Evolutionary conservation across 2,888 invertebrate genomes (phyloP).

Genomic region (Drosophila longiperda): DNA sequence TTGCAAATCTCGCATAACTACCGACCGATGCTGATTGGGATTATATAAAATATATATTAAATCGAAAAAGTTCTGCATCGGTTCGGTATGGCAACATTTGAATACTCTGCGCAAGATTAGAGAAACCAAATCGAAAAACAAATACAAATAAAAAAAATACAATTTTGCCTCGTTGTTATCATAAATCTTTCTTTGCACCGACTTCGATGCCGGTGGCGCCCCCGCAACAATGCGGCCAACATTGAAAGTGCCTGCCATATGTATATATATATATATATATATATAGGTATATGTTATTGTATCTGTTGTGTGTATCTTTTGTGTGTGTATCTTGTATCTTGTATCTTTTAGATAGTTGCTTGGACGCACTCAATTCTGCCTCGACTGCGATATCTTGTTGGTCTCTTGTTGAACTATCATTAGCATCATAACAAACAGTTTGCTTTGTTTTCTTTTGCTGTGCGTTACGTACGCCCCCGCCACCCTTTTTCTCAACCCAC

Average conservation of each 20-base stretch:
- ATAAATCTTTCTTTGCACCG: slow-evolving; percentile 43
- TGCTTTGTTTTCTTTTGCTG: slow-evolving; percentile 43
- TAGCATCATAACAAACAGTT: slow-evolving; percentile 51
- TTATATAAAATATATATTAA: not conserved
- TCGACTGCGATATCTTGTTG: slow-evolving; percentile 28
- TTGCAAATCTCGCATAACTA: too few species aligned
- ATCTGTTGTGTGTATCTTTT: not conserved
- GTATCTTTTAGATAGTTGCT: slow-evolving; percentile 42
- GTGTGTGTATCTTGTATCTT: slow-evolving; percentile 47
- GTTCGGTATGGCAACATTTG: not conserved
- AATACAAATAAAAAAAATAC: slow-evolving; percentile 7
- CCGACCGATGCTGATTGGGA: too few species aligned
- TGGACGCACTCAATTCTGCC: slow-evolving; percentile 28
- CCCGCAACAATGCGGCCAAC: slow-evolving; percentile 37
- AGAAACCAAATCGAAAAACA: slow-evolving; percentile 2
- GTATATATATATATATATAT: not conserved
- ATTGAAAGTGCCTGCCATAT: slow-evolving; percentile 10
- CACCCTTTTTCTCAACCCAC: not conserved
- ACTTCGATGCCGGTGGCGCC: slow-evolving; percentile 47
- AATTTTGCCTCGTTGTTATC: slow-evolving; percentile 8
- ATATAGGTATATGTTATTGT: not conserved
- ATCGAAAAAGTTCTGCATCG: not conserved
- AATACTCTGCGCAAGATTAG: not conserved
- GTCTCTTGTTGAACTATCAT: slow-evolving; percentile 48
- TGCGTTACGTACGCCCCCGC: not conserved